Percentiles rank a stretch among this genome's conserved stretches.
Evolutionary conservation across 2,888 invertebrate species (phyloP).

Genomic region (Netelia melanura): DNA sequence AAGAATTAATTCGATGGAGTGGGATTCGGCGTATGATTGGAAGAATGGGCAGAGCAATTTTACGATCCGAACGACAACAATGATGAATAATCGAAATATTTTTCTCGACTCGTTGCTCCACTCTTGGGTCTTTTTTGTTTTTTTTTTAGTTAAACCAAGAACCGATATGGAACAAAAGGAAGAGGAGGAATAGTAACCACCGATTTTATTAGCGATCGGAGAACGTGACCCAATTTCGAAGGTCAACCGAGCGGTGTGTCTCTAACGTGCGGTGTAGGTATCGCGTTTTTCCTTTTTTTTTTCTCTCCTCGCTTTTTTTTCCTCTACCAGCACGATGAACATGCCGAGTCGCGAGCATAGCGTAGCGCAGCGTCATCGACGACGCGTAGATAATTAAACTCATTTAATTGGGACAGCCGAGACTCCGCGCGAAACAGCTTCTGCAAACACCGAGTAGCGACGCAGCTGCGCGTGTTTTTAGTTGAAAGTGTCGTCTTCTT

Average conservation of each 20-base stretch:
- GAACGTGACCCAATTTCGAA: constrained; percentile 56
- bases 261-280: constrained; percentile 35
- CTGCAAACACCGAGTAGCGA: constrained; percentile 63
- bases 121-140: neutral
- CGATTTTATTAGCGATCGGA: constrained; percentile 20
- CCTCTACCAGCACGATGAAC: constrained; percentile 11
- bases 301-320: neutral
- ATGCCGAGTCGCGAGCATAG: constrained; percentile 23
- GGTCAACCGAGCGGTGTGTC: constrained; percentile 19
- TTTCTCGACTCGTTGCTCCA: neutral
- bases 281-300: neutral
- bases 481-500: neutral
- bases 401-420: constrained; percentile 71
- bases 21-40: no score
- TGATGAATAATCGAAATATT: constrained; percentile 1
- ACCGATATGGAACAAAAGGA: constrained; percentile 9
- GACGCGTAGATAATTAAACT: constrained; percentile 69
- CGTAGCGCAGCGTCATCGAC: constrained; percentile 43
- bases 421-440: constrained; percentile 64
- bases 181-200: constrained; percentile 29
- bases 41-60: no score
- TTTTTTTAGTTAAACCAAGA: neutral
- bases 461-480: constrained; percentile 65
- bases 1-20: no score
- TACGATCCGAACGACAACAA: neutral